These are phyloP conservation scores for Arothron firmamentum DNA, from an alignment of 2,113 vertebrate genomes.

Conservation along the genomic window DNA sequence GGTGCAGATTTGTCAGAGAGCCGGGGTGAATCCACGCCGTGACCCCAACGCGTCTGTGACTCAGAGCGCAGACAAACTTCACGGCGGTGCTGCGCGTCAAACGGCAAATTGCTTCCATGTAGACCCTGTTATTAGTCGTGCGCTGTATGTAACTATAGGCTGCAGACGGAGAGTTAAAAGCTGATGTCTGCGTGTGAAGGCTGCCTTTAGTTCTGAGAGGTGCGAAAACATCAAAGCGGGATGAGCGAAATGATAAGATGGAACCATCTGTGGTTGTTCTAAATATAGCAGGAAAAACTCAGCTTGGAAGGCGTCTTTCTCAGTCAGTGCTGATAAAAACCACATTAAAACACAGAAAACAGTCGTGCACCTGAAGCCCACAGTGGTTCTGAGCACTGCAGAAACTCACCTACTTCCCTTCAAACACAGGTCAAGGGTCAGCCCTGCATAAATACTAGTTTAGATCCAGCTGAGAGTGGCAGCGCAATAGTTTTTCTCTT, in stretches of 20 bases:
- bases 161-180: slow-evolving; percentile 58
- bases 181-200: slow-evolving; percentile 42
- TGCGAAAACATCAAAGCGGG: slow-evolving; percentile 1
- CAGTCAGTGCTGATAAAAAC: not conserved
- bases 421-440: no score
- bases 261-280: no score
- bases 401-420: no score
- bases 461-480: no score
- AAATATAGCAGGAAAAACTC: no score
- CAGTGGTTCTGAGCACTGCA: no score
- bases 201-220: slow-evolving; percentile 32
- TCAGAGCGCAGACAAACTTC: slow-evolving; percentile 61
- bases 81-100: slow-evolving; percentile 45
- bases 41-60: slow-evolving; percentile 46
- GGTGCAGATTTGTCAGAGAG: slow-evolving; percentile 43
- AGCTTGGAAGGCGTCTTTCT: no score
- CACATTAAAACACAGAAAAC: not conserved
- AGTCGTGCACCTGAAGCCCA: no score
- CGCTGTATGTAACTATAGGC: slow-evolving; percentile 58
- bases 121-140: slow-evolving; percentile 67
- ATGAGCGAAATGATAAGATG: slow-evolving; percentile 1
- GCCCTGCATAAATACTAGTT: no score
- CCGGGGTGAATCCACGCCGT: slow-evolving; percentile 23
- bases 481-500: no score
- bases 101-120: slow-evolving; percentile 63